Conservation (phyloP, 1,140 invertebrate species). For the Heliothis virescens region DNA sequence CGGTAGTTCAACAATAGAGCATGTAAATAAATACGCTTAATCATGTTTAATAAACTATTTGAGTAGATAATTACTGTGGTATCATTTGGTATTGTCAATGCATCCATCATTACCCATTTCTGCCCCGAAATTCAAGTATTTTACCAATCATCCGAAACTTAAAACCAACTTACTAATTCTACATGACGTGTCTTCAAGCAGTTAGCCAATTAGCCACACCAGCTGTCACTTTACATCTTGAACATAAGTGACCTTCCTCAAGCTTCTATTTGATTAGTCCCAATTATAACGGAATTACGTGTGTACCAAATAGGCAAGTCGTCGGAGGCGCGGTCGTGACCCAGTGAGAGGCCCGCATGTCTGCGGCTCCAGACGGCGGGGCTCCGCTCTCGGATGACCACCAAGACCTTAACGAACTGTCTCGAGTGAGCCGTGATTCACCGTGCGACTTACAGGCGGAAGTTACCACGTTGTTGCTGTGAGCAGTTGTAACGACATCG, state of each 20-base stretch:
- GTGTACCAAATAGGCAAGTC: slow-evolving; percentile 3
- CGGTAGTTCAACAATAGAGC: slow-evolving; percentile 55
- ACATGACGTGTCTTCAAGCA: neutral
- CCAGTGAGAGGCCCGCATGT: slow-evolving; percentile 76
- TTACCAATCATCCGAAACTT: neutral
- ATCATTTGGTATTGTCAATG: neutral
- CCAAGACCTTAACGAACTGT: slow-evolving; percentile 55
- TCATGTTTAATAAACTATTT: slow-evolving; percentile 56
- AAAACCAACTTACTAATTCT: neutral
- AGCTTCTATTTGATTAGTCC: slow-evolving; percentile 41
- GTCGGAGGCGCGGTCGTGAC: slow-evolving; percentile 61
- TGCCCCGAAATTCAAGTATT: neutral
- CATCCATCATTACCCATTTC: neutral
- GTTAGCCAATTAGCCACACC: neutral
- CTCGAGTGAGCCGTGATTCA: slow-evolving; percentile 38
- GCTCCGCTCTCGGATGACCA: slow-evolving; percentile 71
- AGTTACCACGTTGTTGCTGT: neutral
- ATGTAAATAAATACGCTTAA: slow-evolving; percentile 50
- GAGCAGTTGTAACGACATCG: neutral
- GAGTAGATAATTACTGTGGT: slow-evolving; percentile 36
- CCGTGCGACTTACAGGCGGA: slow-evolving; percentile 1
- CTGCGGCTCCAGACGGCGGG: slow-evolving; percentile 69
- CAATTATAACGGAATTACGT: slow-evolving; percentile 50
- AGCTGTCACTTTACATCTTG: slow-evolving; percentile 4
- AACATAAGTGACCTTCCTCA: slow-evolving; percentile 44